phyloP scores from a whole-genome alignment of 2,113 vertebrate genomes.

The Brachyhypopomus occidentalis region DNA sequence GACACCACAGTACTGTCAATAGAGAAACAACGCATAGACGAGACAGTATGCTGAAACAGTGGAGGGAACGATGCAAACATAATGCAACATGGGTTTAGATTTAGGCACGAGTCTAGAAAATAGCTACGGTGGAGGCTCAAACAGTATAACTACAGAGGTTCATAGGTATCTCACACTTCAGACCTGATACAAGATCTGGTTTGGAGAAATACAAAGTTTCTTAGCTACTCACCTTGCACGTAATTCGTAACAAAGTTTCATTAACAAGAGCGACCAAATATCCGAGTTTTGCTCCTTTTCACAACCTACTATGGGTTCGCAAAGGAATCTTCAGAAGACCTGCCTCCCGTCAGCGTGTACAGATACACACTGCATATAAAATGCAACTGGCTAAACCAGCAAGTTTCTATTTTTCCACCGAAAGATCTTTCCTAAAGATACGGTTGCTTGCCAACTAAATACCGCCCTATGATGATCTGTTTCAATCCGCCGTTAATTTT shows the following conservation, averaged over 20 bases:
- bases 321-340: slow-evolving; percentile 10
- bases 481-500: slow-evolving; percentile 46
- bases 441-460: too few relatives aligned
- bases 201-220: slow-evolving; percentile 21
- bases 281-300: slow-evolving; percentile 28
- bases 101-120: neutral
- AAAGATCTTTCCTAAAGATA: too few relatives aligned
- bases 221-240: slow-evolving; percentile 68
- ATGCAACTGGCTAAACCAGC: too few relatives aligned
- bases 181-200: neutral
- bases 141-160: neutral
- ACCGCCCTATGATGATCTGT: neutral
- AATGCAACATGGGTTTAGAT: neutral
- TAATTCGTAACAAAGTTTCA: slow-evolving; percentile 72
- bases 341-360: neutral
- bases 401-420: neutral
- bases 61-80: too few relatives aligned
- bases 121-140: neutral
- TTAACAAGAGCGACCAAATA: slow-evolving; percentile 60
- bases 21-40: too few relatives aligned
- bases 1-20: too few relatives aligned
- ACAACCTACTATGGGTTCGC: neutral
- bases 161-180: neutral
- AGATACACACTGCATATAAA: too few relatives aligned
- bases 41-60: too few relatives aligned